Conservation (phyloP, 2,888 invertebrate genomes). For the Diadegma fenestrale region DNA sequence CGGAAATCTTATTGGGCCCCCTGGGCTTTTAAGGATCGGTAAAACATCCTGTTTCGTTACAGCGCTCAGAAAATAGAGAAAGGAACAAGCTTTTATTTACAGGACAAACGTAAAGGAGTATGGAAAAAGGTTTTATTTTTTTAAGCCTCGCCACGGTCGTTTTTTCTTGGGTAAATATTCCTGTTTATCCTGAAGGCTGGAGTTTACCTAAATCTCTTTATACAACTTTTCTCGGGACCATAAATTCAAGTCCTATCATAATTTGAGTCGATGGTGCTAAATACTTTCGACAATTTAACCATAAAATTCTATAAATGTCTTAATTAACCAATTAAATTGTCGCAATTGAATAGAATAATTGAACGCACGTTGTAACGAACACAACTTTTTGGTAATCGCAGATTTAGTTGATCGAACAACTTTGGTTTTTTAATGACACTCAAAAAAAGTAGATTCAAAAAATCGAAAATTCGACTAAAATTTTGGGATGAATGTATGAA, state of each 20-base stretch:
- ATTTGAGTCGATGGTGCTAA: neutral
- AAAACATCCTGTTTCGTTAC: neutral
- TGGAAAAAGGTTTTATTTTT: neutral
- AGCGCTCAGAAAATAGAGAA: slow-evolving; percentile 11
- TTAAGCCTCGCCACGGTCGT: slow-evolving; percentile 6
- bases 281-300: neutral
- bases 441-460: neutral
- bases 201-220: neutral
- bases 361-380: too few relatives aligned
- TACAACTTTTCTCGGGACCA: neutral
- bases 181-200: too few relatives aligned
- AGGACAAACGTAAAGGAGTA: slow-evolving; percentile 7
- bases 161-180: slow-evolving; percentile 1
- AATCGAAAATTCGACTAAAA: neutral
- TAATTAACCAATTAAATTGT: too few relatives aligned
- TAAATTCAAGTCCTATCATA: neutral
- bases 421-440: neutral
- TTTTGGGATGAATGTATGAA: neutral
- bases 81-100: slow-evolving; percentile 24
- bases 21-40: slow-evolving; percentile 4
- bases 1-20: neutral
- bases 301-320: neutral
- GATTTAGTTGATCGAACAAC: too few relatives aligned
- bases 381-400: too few relatives aligned
- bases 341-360: too few relatives aligned